phyloP scores from a whole-genome alignment of 2,113 vertebrate species.

The Hiodon tergisus region DNA sequence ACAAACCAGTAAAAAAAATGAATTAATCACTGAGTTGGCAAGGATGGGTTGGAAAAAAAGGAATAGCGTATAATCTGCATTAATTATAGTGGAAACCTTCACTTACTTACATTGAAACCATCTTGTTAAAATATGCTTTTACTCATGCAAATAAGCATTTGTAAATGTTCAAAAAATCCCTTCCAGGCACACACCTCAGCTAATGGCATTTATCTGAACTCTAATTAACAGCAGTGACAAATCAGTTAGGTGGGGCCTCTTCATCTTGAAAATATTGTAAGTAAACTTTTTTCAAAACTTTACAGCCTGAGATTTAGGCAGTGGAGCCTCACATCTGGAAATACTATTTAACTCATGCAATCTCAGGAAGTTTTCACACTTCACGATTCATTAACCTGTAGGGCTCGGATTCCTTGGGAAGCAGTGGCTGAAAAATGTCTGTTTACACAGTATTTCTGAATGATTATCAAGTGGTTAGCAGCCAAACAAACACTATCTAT shows the following conservation, averaged over 20 bases:
- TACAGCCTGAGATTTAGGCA: slow-evolving; percentile 62
- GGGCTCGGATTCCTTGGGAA: slow-evolving; percentile 81
- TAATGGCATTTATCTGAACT: neutral
- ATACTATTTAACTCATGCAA: slow-evolving; percentile 76
- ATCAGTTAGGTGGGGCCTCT: slow-evolving; percentile 17
- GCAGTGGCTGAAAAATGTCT: slow-evolving; percentile 55
- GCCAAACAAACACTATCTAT: slow-evolving; percentile 35
- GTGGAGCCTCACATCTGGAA: slow-evolving; percentile 80
- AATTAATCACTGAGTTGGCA: no score
- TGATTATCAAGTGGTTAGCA: slow-evolving; percentile 55
- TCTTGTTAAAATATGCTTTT: neutral
- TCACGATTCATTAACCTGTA: slow-evolving; percentile 91
- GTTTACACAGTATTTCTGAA: slow-evolving; percentile 57
- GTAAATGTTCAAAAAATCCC: neutral
- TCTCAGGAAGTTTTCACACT: slow-evolving; percentile 95
- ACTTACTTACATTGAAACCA: slow-evolving; percentile 1
- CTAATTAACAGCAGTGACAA: neutral
- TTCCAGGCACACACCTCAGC: neutral
- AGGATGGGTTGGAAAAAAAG: neutral
- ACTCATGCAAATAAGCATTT: neutral
- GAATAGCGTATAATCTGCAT: neutral
- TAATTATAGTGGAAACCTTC: neutral
- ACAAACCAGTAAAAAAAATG: no score
- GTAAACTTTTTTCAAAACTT: slow-evolving; percentile 53
- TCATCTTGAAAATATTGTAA: slow-evolving; percentile 39